These are phyloP conservation scores for Eupsilia transversa DNA, from an alignment of 2,888 invertebrate genomes.

Conservation along the genomic window DNA sequence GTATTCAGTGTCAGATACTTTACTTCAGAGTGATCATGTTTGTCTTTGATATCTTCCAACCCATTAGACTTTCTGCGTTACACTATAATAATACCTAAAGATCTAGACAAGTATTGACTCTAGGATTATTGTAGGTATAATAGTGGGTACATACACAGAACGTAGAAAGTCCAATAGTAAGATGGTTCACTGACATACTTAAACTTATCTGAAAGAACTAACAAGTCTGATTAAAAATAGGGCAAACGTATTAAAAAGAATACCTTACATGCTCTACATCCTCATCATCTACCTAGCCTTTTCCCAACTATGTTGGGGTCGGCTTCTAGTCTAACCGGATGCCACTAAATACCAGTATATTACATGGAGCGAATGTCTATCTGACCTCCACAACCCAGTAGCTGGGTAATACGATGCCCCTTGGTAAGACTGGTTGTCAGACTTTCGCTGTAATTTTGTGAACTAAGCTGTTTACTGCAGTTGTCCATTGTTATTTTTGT, in stretches of 20 bases:
- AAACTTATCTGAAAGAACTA: not conserved
- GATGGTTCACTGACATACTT: constrained; percentile 1
- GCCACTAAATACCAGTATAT: no score
- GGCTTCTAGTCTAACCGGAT: no score
- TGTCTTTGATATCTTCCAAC: not conserved
- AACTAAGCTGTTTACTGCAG: no score
- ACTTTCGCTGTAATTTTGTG: no score
- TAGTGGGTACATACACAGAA: not conserved
- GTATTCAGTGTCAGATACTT: not conserved
- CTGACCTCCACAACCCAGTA: no score
- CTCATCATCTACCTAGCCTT: no score
- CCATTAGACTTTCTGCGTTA: not conserved
- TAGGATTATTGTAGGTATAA: not conserved
- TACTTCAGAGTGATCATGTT: not conserved
- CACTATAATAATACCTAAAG: not conserved
- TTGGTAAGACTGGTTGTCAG: no score
- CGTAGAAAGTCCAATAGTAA: not conserved
- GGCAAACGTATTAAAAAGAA: not conserved
- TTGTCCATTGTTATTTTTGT: no score
- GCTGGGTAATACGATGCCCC: no score
- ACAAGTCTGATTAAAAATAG: not conserved
- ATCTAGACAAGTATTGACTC: not conserved
- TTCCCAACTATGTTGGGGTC: no score
- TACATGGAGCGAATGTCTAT: no score
- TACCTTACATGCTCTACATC: no score